Evolutionary conservation across 2,113 vertebrate species (phyloP).

Genomic region (Salvator merianae): DNA sequence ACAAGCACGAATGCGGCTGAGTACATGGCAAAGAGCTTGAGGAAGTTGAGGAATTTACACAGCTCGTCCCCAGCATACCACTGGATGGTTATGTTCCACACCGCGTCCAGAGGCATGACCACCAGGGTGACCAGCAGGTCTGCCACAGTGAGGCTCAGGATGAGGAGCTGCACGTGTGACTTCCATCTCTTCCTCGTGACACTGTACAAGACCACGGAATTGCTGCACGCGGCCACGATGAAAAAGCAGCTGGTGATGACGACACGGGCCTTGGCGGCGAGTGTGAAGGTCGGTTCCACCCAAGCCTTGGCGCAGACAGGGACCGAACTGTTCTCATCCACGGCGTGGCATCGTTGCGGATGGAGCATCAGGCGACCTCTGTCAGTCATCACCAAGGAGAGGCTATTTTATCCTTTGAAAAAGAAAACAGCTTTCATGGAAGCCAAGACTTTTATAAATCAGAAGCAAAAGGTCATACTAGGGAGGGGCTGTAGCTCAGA

Average conservation of each 20-base stretch:
- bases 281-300: constrained; percentile 60
- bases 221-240: constrained; percentile 60
- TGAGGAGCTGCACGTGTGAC: constrained; percentile 78
- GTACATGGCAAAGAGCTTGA: constrained; percentile 88
- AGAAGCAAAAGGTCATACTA: too few relatives aligned
- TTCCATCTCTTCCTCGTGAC: constrained; percentile 69
- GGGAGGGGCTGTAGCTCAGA: too few relatives aligned
- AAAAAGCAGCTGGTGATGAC: constrained; percentile 65
- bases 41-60: constrained; percentile 84
- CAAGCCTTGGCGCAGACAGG: constrained; percentile 43
- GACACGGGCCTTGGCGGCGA: constrained; percentile 53
- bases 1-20: constrained; percentile 81
- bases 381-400: constrained; percentile 37
- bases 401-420: not conserved
- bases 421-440: too few relatives aligned
- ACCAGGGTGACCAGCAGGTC: constrained; percentile 82
- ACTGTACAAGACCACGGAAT: constrained; percentile 57
- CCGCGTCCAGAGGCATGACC: constrained; percentile 82
- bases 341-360: fast-evolving
- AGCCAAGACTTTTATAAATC: too few relatives aligned
- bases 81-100: constrained; percentile 85
- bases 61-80: constrained; percentile 80
- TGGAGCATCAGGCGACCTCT: constrained; percentile 10
- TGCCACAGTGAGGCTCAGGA: constrained; percentile 77
- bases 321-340: constrained; percentile 14